Evolutionary conservation across 2,888 invertebrate species (phyloP).

Genomic region (Dorcus parallelipipedus): DNA sequence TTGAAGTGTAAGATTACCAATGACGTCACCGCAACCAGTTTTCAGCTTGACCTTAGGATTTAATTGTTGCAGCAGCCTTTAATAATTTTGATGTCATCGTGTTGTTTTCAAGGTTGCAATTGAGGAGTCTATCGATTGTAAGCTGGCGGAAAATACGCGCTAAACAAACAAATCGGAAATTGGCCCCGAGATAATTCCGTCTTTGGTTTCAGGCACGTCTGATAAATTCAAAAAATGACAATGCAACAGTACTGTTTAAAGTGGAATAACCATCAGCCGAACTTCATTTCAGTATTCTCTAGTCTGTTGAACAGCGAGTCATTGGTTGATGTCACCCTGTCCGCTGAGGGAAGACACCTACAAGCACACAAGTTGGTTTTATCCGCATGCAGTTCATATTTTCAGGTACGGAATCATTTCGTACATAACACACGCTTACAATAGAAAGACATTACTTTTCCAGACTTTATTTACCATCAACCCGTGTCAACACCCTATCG

Average conservation of each 20-base stretch:
- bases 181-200: constrained; percentile 4
- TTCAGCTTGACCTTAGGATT: constrained; percentile 27
- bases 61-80: constrained; percentile 30
- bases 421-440: constrained; percentile 10
- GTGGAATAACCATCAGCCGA: constrained; percentile 94
- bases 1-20: constrained; percentile 24
- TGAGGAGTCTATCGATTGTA: constrained; percentile 41
- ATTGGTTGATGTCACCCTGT: constrained; percentile 84
- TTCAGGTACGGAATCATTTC: constrained; percentile 61
- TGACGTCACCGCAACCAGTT: constrained; percentile 26
- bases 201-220: constrained; percentile 12
- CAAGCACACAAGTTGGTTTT: constrained; percentile 88
- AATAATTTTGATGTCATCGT: constrained; percentile 39
- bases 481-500: constrained; percentile 86
- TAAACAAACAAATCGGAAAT: constrained; percentile 11
- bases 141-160: constrained; percentile 16
- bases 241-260: constrained; percentile 54
- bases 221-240: constrained; percentile 34
- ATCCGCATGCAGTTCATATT: constrained; percentile 90
- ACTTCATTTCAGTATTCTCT: constrained; percentile 87
- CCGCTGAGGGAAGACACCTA: constrained; percentile 84
- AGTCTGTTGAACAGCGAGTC: constrained; percentile 78
- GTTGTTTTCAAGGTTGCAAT: constrained; percentile 41
- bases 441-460: constrained; percentile 27
- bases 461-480: constrained; percentile 80